These are phyloP conservation scores for Chorisops tibialis DNA, from an alignment of 2,888 invertebrate species.

Conservation along the genomic window DNA sequence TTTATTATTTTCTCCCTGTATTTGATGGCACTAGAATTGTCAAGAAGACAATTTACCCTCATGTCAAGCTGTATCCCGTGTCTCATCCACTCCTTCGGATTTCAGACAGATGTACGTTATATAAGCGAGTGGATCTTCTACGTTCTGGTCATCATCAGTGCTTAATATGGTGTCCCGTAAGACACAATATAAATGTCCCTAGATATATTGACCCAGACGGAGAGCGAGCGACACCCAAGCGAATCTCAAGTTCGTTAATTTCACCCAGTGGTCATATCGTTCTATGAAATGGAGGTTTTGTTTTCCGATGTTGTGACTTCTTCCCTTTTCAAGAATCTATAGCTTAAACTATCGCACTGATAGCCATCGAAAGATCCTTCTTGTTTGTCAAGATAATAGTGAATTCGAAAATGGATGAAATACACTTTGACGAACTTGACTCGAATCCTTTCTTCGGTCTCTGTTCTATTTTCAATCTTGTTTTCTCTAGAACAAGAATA, in stretches of 20 bases:
- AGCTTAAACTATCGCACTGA: background rate
- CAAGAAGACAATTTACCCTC: slow-evolving; percentile 19
- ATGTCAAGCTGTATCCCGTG: slow-evolving; percentile 13
- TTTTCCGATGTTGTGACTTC: slow-evolving; percentile 11
- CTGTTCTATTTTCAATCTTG: too few relatives aligned
- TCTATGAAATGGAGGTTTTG: background rate
- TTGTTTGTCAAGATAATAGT: background rate
- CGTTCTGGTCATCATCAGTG: background rate
- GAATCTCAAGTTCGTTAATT: slow-evolving; percentile 8
- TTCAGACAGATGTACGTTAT: background rate
- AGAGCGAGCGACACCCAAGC: background rate
- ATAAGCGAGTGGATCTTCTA: background rate
- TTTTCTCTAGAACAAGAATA: too few relatives aligned
- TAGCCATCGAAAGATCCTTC: background rate
- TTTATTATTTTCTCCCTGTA: slow-evolving; percentile 19
- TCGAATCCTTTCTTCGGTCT: background rate
- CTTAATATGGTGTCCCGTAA: background rate
- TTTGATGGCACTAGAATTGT: slow-evolving; percentile 11
- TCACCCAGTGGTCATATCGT: slow-evolving; percentile 14
- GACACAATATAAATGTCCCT: background rate
- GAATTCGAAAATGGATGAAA: background rate
- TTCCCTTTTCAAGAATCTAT: background rate
- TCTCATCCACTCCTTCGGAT: background rate
- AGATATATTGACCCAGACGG: background rate
- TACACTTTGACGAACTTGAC: background rate